Conservation (phyloP, 1,140 invertebrate species). For the Dinoponera quadriceps region DNA sequence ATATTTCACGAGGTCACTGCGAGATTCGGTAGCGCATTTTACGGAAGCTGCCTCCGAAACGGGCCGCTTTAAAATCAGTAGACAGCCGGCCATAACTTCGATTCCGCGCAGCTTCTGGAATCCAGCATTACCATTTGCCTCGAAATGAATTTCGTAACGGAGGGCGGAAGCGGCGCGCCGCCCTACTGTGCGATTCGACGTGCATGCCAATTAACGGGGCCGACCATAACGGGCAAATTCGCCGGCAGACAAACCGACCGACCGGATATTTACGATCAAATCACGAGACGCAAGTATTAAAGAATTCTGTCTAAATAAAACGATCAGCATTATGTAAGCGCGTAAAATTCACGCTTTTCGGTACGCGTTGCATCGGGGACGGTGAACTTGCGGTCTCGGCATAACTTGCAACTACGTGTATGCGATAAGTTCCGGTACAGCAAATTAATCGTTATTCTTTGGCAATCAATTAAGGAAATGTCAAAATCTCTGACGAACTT, state of each 20-base stretch:
- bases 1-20: not conserved
- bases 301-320: conserved; percentile 36
- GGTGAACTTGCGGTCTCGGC: not conserved
- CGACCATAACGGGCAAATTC: conserved; percentile 49
- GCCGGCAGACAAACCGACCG: conserved; percentile 11
- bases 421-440: not conserved
- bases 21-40: not conserved
- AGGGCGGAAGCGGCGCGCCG: conserved; percentile 42
- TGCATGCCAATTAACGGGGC: conserved; percentile 62
- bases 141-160: conserved; percentile 71
- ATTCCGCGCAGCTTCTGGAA: conserved; percentile 67
- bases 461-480: not conserved
- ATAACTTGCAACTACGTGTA: not conserved
- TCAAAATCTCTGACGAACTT: too few relatives aligned
- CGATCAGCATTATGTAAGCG: not conserved
- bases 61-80: conserved; percentile 1
- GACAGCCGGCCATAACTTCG: conserved; percentile 19
- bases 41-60: too few relatives aligned
- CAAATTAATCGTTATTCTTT: not conserved
- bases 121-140: conserved; percentile 70
- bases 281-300: not conserved
- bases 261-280: conserved; percentile 53
- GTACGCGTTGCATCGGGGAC: not conserved
- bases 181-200: conserved; percentile 29
- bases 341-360: not conserved